Evolutionary conservation across 2,888 invertebrate genomes (phyloP).

Genomic region (Bedellia somnulentella): DNA sequence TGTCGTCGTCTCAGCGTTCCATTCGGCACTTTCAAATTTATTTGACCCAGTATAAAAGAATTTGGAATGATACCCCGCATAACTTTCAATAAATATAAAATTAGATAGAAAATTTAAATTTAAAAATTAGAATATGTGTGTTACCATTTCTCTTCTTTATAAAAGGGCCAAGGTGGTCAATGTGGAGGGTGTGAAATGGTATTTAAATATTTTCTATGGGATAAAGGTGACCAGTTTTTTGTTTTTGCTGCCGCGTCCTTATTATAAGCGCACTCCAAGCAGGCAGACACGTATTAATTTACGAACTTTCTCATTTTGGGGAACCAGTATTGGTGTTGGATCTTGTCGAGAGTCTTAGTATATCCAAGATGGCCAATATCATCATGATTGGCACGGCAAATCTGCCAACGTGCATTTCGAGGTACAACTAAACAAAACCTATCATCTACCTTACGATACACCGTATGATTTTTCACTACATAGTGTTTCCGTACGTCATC

Average conservation of each 20-base stretch:
- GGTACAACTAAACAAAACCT: slow-evolving; percentile 15
- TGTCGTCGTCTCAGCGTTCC: no score
- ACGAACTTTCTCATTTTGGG: slow-evolving; percentile 5
- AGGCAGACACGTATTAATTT: slow-evolving; percentile 5
- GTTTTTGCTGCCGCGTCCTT: slow-evolving; percentile 4
- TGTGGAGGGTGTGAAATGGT: slow-evolving; percentile 8
- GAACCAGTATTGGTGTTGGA: slow-evolving; percentile 6
- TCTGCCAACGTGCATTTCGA: slow-evolving; percentile 15
- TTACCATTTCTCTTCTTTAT: slow-evolving; percentile 6
- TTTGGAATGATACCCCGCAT: no score
- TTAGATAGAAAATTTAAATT: no score
- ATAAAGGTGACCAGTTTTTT: slow-evolving; percentile 1
- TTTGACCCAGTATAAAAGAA: no score
- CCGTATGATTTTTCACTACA: slow-evolving; percentile 3
- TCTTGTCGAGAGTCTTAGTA: slow-evolving; percentile 7
- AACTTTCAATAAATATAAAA: slow-evolving; percentile 5
- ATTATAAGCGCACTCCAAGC: slow-evolving; percentile 7
- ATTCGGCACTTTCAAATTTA: no score
- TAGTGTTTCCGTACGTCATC: slow-evolving; percentile 7
- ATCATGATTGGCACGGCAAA: slow-evolving; percentile 23
- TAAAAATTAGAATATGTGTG: slow-evolving; percentile 6
- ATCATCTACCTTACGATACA: background rate
- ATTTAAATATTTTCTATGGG: slow-evolving; percentile 3
- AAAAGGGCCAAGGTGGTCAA: slow-evolving; percentile 9
- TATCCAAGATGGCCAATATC: slow-evolving; percentile 13